Evolutionary conservation across 2,888 invertebrate genomes (phyloP), one percentile per base, ranked within the genome.

Genomic region (Dicranocentrus wangi): DNA sequence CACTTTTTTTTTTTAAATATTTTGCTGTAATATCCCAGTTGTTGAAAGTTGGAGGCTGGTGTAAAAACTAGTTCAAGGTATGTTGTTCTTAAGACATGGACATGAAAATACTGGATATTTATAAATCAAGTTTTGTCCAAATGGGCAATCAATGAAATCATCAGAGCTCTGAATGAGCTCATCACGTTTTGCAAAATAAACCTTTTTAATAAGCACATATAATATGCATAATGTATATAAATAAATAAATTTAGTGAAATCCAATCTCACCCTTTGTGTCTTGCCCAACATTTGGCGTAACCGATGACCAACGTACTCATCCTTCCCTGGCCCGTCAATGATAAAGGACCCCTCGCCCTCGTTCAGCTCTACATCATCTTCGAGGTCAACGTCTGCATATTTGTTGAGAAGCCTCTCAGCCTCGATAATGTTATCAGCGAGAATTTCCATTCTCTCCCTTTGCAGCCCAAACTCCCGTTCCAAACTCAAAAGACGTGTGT

Each of bases 401-500:
- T 25, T 70, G 28, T 77, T 70, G 2, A 77, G 70, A 39, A 77
- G 70, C 17, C 77, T 69, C 55, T 77, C 77, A 70, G 77, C 70
- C 39, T 69, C 77, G 3, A 77, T 39, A 7, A 77, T 15, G 51
- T 77, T 77, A 61, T 77, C 77, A 13, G 63, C 55, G 17, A 77
- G 70, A 69, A 77, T 70, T 55, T 63, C 53, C 19, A 69, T 69
- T 28, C 70, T 58, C 28, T 77, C 77, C 43, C 70, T 77, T 53
- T 77, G 75, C 47, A 61, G 19, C 51, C 71, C 63, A 19, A 76
- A 21, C 39, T 83, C 81, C n/a, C 60, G 21, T 43, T 83, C 83
- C 15, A 84, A 42, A 28, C 47, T 17, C 21, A 68, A 61, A 32
- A 84, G 78, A 32, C 84, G 82, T 3, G 78, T 61, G 73, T 84